These are phyloP conservation scores for Isurus oxyrinchus DNA, from an alignment of 2,113 vertebrate species.

Conservation along the genomic window DNA sequence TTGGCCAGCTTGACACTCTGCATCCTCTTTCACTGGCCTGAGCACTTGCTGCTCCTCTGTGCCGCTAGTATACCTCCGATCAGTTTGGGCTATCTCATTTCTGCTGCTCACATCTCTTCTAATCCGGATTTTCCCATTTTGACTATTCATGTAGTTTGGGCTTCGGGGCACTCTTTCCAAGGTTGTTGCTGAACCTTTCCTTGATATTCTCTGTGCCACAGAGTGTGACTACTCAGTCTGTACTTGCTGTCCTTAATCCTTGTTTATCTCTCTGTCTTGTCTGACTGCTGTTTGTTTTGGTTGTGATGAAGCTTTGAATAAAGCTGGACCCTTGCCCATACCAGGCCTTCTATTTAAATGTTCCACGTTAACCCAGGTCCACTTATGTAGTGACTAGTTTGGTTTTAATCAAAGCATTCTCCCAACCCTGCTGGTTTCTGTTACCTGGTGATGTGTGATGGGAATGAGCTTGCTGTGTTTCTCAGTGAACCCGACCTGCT, in stretches of 20 bases:
- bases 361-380: neutral
- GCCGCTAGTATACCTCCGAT: neutral
- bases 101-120: neutral
- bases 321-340: neutral
- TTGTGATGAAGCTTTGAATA: slow-evolving; percentile 19
- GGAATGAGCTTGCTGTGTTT: slow-evolving; percentile 4
- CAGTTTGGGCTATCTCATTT: neutral
- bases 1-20: neutral
- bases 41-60: neutral
- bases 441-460: neutral
- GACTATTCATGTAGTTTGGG: neutral
- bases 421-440: neutral
- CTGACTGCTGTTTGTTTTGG: slow-evolving; percentile 28
- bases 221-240: neutral
- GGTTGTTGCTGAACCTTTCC: neutral
- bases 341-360: neutral
- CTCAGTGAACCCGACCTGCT: neutral
- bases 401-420: neutral
- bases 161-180: neutral
- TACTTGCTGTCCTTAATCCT: neutral
- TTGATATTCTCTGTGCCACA: neutral
- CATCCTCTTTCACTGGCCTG: neutral
- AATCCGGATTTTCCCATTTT: neutral
- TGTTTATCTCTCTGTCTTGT: neutral
- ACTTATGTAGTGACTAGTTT: neutral